phyloP scores from a whole-genome alignment of 2,888 invertebrate species.

The Aphidoletes aphidimyza region DNA sequence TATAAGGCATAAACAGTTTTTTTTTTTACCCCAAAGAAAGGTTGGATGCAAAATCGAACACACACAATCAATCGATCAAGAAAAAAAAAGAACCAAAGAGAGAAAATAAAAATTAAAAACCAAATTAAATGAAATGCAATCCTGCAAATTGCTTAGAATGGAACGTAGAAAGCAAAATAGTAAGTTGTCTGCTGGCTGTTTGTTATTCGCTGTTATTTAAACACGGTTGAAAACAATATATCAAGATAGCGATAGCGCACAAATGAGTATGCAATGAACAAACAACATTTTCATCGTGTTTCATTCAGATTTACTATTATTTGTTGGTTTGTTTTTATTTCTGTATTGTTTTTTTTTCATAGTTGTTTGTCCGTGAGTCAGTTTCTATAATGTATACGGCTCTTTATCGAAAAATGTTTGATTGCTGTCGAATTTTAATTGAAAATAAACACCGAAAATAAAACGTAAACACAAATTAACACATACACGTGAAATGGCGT shows the following conservation, averaged over 20 bases:
- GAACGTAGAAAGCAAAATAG: background rate
- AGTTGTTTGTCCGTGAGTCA: background rate
- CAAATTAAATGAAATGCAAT: background rate
- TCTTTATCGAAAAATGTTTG: slow-evolving; percentile 13
- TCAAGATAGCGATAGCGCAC: background rate
- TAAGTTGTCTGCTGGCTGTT: background rate
- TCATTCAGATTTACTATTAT: too few relatives aligned
- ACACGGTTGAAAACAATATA: background rate
- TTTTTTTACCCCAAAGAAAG: background rate
- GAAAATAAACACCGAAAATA: slow-evolving; percentile 24
- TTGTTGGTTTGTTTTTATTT: too few relatives aligned
- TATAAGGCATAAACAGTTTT: background rate
- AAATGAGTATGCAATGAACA: slow-evolving; percentile 15
- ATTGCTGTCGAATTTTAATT: background rate
- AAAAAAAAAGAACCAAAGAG: background rate
- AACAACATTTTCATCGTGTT: too few relatives aligned
- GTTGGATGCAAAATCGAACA: too few relatives aligned
- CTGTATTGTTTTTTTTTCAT: background rate
- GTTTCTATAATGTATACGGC: background rate
- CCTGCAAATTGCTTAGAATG: slow-evolving; percentile 13
- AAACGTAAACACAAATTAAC: slow-evolving; percentile 33
- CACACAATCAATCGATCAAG: background rate
- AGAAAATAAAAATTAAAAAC: background rate
- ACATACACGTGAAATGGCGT: background rate
- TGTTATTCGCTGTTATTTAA: background rate